Conservation (phyloP, 2,797 vertebrate species). For the Lepidocolaptes lacrymiger region DNA sequence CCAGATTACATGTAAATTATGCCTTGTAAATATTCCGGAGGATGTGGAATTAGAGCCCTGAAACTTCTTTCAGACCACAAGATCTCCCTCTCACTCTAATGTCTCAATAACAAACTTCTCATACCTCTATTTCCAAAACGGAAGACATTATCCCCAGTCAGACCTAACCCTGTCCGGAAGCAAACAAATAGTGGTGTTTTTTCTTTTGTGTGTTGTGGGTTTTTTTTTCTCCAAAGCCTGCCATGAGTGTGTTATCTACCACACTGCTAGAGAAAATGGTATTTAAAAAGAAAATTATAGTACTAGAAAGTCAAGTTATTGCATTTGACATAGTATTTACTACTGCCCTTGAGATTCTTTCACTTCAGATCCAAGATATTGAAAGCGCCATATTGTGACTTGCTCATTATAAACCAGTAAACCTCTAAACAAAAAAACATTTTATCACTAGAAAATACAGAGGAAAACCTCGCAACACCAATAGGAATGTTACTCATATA, state of each 20-base stretch:
- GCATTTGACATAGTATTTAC: background rate
- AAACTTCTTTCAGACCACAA: conserved; percentile 16
- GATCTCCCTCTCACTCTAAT: background rate
- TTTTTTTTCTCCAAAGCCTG: background rate
- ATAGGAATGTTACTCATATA: no score
- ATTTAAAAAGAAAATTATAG: background rate
- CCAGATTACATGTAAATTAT: conserved; percentile 18
- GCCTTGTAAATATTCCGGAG: conserved; percentile 20
- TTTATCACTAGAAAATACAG: background rate
- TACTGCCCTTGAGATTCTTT: background rate
- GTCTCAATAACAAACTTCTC: background rate
- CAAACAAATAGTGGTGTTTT: background rate
- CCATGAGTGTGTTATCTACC: background rate
- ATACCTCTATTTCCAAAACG: background rate
- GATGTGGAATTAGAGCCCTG: conserved; percentile 27
- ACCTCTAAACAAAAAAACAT: background rate
- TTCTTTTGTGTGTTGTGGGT: no score
- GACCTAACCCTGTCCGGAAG: background rate
- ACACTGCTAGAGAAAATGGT: background rate
- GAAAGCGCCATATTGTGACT: background rate
- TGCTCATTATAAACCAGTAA: background rate
- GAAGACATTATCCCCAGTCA: background rate
- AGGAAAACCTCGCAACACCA: background rate
- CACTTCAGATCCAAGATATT: background rate
- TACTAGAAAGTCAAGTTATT: background rate